These are phyloP conservation scores for Zaprionus taronus DNA, from an alignment of 1,140 invertebrate species.

Conservation along the genomic window DNA sequence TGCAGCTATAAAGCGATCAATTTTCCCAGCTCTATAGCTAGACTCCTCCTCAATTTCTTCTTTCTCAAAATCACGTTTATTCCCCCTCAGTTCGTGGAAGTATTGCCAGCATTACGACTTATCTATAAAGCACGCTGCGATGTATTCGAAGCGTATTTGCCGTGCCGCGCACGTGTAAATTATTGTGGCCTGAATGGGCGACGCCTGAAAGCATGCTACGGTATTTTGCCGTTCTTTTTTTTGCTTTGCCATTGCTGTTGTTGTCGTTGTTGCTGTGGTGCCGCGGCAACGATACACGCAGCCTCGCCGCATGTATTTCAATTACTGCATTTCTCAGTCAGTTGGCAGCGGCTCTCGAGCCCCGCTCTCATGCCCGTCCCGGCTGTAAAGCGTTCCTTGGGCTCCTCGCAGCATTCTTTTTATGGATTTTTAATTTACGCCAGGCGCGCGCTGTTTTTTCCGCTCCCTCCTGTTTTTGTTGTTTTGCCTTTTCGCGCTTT, in stretches of 20 bases:
- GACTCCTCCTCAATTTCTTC: neutral
- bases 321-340: conserved; percentile 77
- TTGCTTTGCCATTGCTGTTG: neutral
- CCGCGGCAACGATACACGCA: conserved; percentile 52
- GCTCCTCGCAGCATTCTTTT: conserved; percentile 35
- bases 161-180: conserved; percentile 67
- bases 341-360: conserved; percentile 15
- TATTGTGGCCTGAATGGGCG: conserved; percentile 62
- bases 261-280: neutral
- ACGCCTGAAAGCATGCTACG: conserved; percentile 51
- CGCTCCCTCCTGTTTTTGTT: conserved; percentile 24
- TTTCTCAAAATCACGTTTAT: neutral
- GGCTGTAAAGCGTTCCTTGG: conserved; percentile 30
- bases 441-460: conserved; percentile 45
- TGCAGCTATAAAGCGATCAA: neutral
- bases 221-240: conserved; percentile 18
- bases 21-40: neutral
- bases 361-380: neutral
- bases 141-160: conserved; percentile 19
- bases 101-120: conserved; percentile 13
- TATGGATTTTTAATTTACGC: conserved; percentile 76
- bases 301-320: conserved; percentile 77
- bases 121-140: conserved; percentile 2
- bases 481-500: conserved; percentile 58
- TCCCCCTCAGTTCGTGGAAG: neutral